phyloP scores from a whole-genome alignment of 1,140 invertebrate species.

The Drosophila baimaii region DNA sequence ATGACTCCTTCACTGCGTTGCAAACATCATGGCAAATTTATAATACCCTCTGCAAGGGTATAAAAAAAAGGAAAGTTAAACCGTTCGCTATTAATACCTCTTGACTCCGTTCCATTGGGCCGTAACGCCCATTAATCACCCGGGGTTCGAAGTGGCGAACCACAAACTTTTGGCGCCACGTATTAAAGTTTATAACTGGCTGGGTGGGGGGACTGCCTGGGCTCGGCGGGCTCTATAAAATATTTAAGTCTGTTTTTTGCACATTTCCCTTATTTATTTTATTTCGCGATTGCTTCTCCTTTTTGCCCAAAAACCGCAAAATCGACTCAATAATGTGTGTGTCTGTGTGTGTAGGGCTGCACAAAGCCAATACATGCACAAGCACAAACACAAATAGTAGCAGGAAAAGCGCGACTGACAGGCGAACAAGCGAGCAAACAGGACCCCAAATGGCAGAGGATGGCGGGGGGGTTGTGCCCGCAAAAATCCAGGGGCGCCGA shows the following conservation, averaged over 20 bases:
- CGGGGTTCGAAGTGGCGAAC: conserved; percentile 24
- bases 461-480: too few relatives aligned
- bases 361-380: conserved; percentile 23
- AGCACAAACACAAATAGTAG: conserved; percentile 29
- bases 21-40: too few relatives aligned
- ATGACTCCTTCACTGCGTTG: too few relatives aligned
- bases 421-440: conserved; percentile 37
- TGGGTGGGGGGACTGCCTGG: neutral
- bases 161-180: conserved; percentile 34
- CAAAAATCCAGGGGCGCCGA: conserved; percentile 22
- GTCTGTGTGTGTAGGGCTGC: neutral
- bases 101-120: conserved; percentile 18
- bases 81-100: conserved; percentile 8
- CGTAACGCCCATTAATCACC: conserved; percentile 36
- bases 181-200: conserved; percentile 36
- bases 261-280: conserved; percentile 43
- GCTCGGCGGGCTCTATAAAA: conserved; percentile 38
- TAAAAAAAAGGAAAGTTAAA: neutral
- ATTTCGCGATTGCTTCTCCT: conserved; percentile 41
- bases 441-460: too few relatives aligned
- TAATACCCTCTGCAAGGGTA: too few relatives aligned
- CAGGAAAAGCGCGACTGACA: conserved; percentile 39
- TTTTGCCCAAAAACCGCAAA: conserved; percentile 74
- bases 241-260: conserved; percentile 53
- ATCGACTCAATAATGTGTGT: conserved; percentile 70